phyloP scores from a whole-genome alignment of 92 coral and sea anemone genomes.

The Epizoanthus ramosus region DNA sequence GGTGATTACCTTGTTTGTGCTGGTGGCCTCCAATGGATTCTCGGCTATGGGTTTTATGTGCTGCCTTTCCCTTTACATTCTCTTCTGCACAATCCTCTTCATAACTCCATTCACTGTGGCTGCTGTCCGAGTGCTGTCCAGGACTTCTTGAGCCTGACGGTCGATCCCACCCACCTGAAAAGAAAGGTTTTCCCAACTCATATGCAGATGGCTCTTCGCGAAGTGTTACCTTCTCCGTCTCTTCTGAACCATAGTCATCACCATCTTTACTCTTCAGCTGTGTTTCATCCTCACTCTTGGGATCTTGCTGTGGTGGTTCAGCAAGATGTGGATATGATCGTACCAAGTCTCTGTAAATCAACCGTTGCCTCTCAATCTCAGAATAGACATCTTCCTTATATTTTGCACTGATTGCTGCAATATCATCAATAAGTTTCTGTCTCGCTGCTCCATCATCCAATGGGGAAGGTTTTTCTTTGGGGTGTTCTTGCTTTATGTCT shows the following conservation, averaged over 20 bases:
- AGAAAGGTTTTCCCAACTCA: slow-evolving; percentile 44
- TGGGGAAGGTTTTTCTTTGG: not conserved
- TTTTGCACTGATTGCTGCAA: slow-evolving; percentile 25
- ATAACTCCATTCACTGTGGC: slow-evolving; percentile 44
- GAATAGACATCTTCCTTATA: slow-evolving; percentile 23
- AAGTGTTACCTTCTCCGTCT: not conserved
- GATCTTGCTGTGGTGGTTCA: not conserved
- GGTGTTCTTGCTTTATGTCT: not conserved
- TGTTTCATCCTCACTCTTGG: not conserved
- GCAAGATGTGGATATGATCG: slow-evolving; percentile 29
- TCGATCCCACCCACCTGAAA: slow-evolving; percentile 37
- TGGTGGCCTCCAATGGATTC: not conserved
- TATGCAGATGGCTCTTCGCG: slow-evolving; percentile 31
- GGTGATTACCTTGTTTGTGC: not conserved
- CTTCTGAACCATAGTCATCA: not conserved
- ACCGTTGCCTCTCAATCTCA: slow-evolving; percentile 30
- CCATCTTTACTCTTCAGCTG: too few species aligned
- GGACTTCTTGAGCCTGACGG: slow-evolving; percentile 9
- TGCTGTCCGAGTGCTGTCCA: slow-evolving; percentile 9
- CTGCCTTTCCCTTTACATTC: not conserved
- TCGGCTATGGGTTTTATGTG: not conserved
- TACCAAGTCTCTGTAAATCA: slow-evolving; percentile 32
- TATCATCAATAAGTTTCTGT: slow-evolving; percentile 13
- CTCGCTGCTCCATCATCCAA: not conserved
- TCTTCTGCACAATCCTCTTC: slow-evolving; percentile 36